Percentiles rank a stretch among this genome's conserved stretches.
Conservation (phyloP, 1,140 invertebrate genomes). For the Temnothorax curvispinosus region DNA sequence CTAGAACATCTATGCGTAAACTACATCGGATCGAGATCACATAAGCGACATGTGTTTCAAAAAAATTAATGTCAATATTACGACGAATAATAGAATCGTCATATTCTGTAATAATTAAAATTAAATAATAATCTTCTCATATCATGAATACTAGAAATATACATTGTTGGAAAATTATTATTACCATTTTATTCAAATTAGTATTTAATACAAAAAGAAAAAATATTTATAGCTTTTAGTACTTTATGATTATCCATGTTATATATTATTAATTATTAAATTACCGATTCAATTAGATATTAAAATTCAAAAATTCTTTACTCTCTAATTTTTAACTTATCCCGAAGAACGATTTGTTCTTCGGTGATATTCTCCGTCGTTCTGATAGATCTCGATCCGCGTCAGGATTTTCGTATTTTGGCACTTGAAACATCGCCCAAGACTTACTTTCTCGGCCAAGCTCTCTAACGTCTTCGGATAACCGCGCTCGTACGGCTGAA, state of each 20-base stretch:
- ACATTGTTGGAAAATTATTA: not conserved
- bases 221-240: not conserved
- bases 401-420: constrained; percentile 41
- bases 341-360: not conserved
- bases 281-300: not conserved
- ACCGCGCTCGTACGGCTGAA: constrained; percentile 91
- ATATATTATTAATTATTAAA: not conserved
- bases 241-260: not conserved
- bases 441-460: constrained; percentile 92
- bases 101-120: not conserved
- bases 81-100: not conserved
- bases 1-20: constrained; percentile 82
- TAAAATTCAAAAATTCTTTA: not conserved
- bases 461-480: constrained; percentile 97
- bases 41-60: not conserved
- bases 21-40: constrained; percentile 73
- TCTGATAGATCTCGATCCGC: constrained; percentile 61
- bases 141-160: not conserved
- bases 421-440: not conserved
- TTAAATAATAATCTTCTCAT: not conserved
- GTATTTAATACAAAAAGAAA: not conserved
- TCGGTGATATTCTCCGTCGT: not conserved
- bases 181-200: not conserved
- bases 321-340: not conserved
- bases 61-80: not conserved